These are phyloP conservation scores for Sminthurinus aureus DNA, from an alignment of 2,888 invertebrate species.

Conservation along the genomic window DNA sequence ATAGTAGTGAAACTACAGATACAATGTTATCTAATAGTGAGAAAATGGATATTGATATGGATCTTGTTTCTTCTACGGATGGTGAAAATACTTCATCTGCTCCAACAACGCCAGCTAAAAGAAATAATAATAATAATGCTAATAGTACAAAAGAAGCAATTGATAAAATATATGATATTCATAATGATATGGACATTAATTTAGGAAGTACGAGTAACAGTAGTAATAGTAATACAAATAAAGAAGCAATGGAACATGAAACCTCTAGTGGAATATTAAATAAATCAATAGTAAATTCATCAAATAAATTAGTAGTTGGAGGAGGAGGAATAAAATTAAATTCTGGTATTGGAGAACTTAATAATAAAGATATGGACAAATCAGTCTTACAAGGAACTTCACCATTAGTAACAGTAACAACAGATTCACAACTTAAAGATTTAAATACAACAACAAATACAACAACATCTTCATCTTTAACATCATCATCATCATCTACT, in stretches of 20 bases:
- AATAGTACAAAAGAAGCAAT: constrained; percentile 38
- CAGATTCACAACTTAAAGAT: not conserved
- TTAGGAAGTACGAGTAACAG: constrained; percentile 6
- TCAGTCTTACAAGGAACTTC: not conserved
- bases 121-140: constrained; percentile 37
- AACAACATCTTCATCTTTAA: not conserved
- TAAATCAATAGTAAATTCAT: not conserved
- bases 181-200: constrained; percentile 48
- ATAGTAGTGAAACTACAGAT: not conserved
- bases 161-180: constrained; percentile 52
- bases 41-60: constrained; percentile 34
- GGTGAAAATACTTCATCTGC: constrained; percentile 44
- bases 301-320: not conserved
- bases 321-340: not conserved
- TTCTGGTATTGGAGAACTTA: not conserved
- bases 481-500: not conserved
- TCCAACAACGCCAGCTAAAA: constrained; percentile 50
- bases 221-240: no score
- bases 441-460: not conserved
- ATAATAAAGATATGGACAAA: constrained; percentile 4
- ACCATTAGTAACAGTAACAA: not conserved
- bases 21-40: not conserved
- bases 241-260: constrained; percentile 29
- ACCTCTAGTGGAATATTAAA: constrained; percentile 6
- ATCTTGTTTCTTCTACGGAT: constrained; percentile 39